Percentiles rank a stretch among this genome's conserved stretches.
These are phyloP conservation scores for Drosophila takahashii DNA, from an alignment of 1,140 invertebrate species.

Conservation along the genomic window DNA sequence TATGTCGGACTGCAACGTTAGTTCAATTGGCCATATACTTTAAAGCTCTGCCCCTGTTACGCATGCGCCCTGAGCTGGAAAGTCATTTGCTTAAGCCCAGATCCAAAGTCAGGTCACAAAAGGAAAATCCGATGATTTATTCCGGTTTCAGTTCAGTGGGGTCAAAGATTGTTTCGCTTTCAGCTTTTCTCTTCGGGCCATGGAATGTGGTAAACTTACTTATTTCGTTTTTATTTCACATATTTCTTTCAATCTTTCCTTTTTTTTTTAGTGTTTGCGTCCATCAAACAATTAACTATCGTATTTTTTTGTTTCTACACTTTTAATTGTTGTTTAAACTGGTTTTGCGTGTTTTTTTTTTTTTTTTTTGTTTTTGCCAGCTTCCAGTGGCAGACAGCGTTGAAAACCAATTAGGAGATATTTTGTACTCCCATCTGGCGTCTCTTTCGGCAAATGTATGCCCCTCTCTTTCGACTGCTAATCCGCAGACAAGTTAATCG, in stretches of 20 bases:
- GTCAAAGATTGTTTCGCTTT: slow-evolving; percentile 56
- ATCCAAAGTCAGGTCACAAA: slow-evolving; percentile 19
- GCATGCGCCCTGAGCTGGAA: slow-evolving; percentile 54
- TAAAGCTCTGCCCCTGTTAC: slow-evolving; percentile 36
- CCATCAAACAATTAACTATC: slow-evolving; percentile 53
- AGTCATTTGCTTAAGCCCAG: slow-evolving; percentile 32
- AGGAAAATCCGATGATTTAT: slow-evolving; percentile 72
- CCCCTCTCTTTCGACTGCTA: slow-evolving; percentile 36
- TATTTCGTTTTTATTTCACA: slow-evolving; percentile 39
- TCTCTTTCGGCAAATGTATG: slow-evolving; percentile 25
- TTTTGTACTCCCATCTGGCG: slow-evolving; percentile 38
- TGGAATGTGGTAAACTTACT: slow-evolving; percentile 32
- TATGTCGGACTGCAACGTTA: slow-evolving; percentile 12
- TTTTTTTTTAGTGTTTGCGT: slow-evolving; percentile 7
- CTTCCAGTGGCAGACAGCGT: slow-evolving; percentile 39
- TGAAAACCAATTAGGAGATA: slow-evolving; percentile 55
- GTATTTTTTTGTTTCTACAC: slow-evolving; percentile 27
- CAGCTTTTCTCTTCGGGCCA: slow-evolving; percentile 37
- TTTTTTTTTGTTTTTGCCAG: slow-evolving; percentile 28
- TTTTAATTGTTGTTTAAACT: slow-evolving; percentile 54
- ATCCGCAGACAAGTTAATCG: slow-evolving; percentile 81
- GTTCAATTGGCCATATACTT: slow-evolving; percentile 12
- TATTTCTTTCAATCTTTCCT: slow-evolving; percentile 11
- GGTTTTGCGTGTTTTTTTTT: slow-evolving; percentile 22
- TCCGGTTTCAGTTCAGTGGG: slow-evolving; percentile 39